Evolutionary conservation across 2,888 invertebrate genomes (phyloP).

Genomic region (Hyles lineata): DNA sequence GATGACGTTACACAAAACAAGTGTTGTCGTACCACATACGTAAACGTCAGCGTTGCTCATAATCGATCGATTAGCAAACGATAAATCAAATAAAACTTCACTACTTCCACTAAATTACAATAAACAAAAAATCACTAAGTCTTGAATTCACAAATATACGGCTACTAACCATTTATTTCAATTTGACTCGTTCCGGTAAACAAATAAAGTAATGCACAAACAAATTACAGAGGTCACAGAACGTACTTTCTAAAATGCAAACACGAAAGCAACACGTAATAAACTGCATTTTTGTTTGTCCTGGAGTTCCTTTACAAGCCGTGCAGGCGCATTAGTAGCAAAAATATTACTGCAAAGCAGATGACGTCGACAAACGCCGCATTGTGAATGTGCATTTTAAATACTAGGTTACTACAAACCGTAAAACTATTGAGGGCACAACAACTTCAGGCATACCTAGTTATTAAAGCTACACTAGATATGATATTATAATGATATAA

Average conservation of each 20-base stretch:
- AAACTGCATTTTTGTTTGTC: constrained; percentile 76
- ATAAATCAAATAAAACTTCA: not conserved
- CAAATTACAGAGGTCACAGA: constrained; percentile 9
- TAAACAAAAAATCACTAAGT: not conserved
- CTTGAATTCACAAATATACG: not conserved
- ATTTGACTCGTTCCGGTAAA: constrained; percentile 24
- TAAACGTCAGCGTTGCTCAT: not conserved
- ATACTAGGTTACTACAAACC: constrained; percentile 73
- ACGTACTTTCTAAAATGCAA: constrained; percentile 49
- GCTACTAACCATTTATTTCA: constrained; percentile 52
- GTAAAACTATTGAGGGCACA: constrained; percentile 71
- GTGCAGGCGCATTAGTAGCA: constrained; percentile 81
- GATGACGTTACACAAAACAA: not conserved
- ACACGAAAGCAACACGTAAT: constrained; percentile 63
- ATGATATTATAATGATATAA: not conserved
- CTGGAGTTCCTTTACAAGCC: constrained; percentile 69
- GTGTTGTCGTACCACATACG: not conserved
- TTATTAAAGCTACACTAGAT: constrained; percentile 4
- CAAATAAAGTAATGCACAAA: constrained; percentile 17
- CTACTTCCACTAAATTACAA: not conserved
- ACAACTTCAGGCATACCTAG: constrained; percentile 38
- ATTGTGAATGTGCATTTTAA: constrained; percentile 81
- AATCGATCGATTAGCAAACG: not conserved
- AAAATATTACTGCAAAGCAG: constrained; percentile 83
- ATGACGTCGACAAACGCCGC: constrained; percentile 82